Base-by-base conservation (phyloP, 2,113 vertebrate species). In the Speoplatyrhinus poulsoni region DNA sequence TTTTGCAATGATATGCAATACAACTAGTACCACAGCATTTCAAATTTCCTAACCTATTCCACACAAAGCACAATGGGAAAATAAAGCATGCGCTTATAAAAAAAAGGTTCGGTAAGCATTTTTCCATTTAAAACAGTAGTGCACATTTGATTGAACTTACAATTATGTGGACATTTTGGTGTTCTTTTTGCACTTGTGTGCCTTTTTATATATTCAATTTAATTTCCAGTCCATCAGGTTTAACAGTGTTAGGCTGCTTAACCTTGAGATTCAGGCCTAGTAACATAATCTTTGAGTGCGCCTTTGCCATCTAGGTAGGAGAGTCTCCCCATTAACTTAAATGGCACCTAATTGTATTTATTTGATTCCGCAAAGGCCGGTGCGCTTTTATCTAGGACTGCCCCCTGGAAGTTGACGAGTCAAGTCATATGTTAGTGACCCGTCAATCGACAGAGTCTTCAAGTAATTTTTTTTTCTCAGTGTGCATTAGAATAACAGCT, bases 211-310 rank as follows among this genome's bases (percentile, higher is more conserved):
- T 48, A 4, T 71, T 75, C 66, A 6, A 55, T 46, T 13, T 64
- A 69, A 73, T 65, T 58, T 55, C 65, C 41, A 3, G 46, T 63
- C 56, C 61, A 67, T 7, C n/a, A 83, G 60, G 75, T 75, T 70
- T 77, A 41, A 12, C 52, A 17, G 54, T 64, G 71, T 82, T 80
- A 79, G 26, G 41, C 69, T 61, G 19, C 79, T 82, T 81, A 77
- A 83, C 74, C 69, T 62, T 63, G 70, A 77, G 56, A 62, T 62
- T 52, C 19, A 26, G 19, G 19, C 1, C 19, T 63, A 75, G 72
- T 15, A 33, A 76, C 69, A 65, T 86, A 85, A 90, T 88, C 86
- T 88, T 73, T 81, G 79, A 87, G 80, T 79, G 86, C 69, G 86
- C 80, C 64, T 16, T 57, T 76, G 80, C 81, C 78, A 75, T 69